Conservation (phyloP, 2,113 vertebrate species). For the Eptatretus burgeri region DNA sequence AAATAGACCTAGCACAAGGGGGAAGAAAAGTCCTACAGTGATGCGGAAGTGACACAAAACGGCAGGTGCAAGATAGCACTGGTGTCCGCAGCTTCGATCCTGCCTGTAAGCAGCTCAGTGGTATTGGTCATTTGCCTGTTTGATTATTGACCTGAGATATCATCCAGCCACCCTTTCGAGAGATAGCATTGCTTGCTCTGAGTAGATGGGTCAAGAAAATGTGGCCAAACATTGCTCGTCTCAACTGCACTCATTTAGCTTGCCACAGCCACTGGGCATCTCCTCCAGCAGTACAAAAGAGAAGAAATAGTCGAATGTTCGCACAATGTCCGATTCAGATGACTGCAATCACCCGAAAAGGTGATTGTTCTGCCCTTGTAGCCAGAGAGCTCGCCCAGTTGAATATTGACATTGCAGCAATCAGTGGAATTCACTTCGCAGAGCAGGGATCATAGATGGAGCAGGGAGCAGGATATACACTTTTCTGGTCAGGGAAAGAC, state of each 20-base stretch:
- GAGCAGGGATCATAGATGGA: background rate
- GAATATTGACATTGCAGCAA: background rate
- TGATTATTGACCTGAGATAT: background rate
- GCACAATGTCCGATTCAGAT: background rate
- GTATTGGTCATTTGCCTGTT: background rate
- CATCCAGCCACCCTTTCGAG: background rate
- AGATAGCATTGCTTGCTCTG: background rate
- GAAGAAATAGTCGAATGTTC: too few relatives aligned
- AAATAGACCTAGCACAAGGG: too few relatives aligned
- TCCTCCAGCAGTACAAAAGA: background rate
- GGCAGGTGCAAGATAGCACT: conserved; percentile 2
- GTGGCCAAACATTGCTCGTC: background rate
- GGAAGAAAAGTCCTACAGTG: background rate
- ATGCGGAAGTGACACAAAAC: background rate
- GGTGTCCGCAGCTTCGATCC: background rate
- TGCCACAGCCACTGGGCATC: background rate
- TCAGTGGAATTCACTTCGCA: background rate
- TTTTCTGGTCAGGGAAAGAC: conserved; percentile 3
- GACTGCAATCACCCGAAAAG: background rate
- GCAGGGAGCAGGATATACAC: background rate
- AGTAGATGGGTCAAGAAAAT: background rate
- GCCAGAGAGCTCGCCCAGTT: background rate
- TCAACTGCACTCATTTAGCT: background rate
- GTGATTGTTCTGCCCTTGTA: background rate
- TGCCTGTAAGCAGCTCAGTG: background rate